Evolutionary conservation across 1,140 invertebrate species (phyloP), one percentile per base, ranked within the genome.

Genomic region (Chlorops oryzae): DNA sequence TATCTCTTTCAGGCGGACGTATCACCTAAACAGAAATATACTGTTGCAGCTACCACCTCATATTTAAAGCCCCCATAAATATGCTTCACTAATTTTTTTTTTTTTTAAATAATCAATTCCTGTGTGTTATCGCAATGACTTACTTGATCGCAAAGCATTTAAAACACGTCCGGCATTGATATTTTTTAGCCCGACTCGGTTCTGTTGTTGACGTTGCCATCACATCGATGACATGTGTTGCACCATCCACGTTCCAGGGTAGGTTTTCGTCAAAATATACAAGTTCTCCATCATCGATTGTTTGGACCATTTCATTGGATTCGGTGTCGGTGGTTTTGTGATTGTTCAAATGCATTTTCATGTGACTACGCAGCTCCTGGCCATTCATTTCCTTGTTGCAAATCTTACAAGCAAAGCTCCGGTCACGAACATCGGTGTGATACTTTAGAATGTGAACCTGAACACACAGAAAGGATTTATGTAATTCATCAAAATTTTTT

Each of bases 391-490:
- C n/a, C n/a, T n/a, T n/a, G n/a, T 62, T 57, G 47, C 72, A 75
- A 20, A 67, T 45, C 5, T 50, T 59, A 45, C 72, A 74, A 6
- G 65, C 55, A 55, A 43, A 23, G 6, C 6, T 39, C 18, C 15
- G 3, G 12, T 5, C 38, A 10, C n/a, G 17, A 3, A n/a, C 12
- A 22, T 5, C 18, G 20, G 37, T 55, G 40, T 69, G 69, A 50
- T 73, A 63, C 21, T 65, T 70, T 52, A 70, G 64, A 15, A 66
- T 65, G 44, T 74, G 73, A 5, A 60, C 63, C 55, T 63, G 65
- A 38, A 72, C 32, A 7, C 13, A 48, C n/a, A 41, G 15, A 42
- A 34, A 32, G 3, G 17, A 41, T 50, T n/a, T 35, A 7, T 10
- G 23, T 6, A 43, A 43, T 5, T 9, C 23, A 27, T 13, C 5